Base-by-base conservation (phyloP, 1,140 invertebrate genomes). In the Philaenus spumarius region DNA sequence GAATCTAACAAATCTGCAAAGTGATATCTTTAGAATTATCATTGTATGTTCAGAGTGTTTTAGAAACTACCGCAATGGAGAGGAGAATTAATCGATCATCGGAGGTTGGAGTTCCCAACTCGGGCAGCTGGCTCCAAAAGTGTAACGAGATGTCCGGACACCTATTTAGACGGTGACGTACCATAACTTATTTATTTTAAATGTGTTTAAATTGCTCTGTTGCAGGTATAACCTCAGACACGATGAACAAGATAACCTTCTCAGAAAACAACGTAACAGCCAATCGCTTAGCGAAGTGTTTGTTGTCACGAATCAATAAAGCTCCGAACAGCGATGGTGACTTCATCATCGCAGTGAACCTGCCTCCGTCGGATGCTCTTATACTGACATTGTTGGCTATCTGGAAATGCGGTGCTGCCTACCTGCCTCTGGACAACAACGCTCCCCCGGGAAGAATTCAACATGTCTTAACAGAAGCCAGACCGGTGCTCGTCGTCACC, bases 401-500 rank as follows among this genome's bases (percentile, higher is more conserved):
- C 42, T 82, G 87, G 78, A 94, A 93, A 77, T 75, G 83, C 0
- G 89, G 89, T 0, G 86, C 85, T 42, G 84, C 88, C 0, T 94
- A 93, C 71, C 70, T 94, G 30, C 90, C 90, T 0, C 74, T 93
- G 53, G 89, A 93, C 68, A 78, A 82, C 1, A 81, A 79, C 46
- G 90, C 90, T 65, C 89, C 90, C 0, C 77, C 77, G 12, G 78
- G 81, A 17, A 78, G 90, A 59, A 78, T 92, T 6, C 77, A 82
- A 22, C 87, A 91, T 67, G 91, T 93, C 54, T 70, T 92, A 7
- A 73, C 79, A 22, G 90, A 93, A 67, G 78, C 88, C 0, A 76
- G 83, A 60, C 89, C 90, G 0, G 73, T 81, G 0, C 68, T 89
- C 22, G 76, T 90, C 0, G 73, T 92, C 24, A 78, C 82, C 39